Evolutionary conservation across 2,113 vertebrate genomes (phyloP), one percentile per base, ranked within the genome.

Genomic region (Herpailurus yagouaroundi): DNA sequence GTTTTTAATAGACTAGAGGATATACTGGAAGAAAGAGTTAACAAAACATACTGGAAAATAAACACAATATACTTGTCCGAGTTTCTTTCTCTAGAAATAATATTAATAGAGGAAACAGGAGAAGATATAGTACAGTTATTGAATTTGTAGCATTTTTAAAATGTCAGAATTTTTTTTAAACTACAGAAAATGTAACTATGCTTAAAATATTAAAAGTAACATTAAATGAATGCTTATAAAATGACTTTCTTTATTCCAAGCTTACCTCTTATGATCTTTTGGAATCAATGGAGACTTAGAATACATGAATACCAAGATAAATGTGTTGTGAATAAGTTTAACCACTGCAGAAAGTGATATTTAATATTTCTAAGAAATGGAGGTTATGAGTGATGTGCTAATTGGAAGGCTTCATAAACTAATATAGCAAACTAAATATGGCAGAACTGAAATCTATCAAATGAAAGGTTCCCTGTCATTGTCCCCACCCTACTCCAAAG

Each of bases 381-480:
- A 84, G 36, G 25, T 15, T 91, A 84, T 33, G 68, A 90, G 92
- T 87, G 86, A 95, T 38, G 29, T 87, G 23, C 52, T 98, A 96
- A 97, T 52, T 96, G 76, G 89, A 97, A 95, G 84, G 13, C 84
- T 91, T 69, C 52, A 73, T 21, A 80, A 94, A 86, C 50, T 71
- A 92, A 89, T 0, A 86, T 11, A 97, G 48, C 16, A 69, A 86
- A 45, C 8, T 48, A 25, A 3, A 29, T 18, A 23, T 2, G 14
- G 33, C 4, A 36, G 6, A 91, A 13, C 19, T 68, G 25, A 85
- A 76, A 73, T 73, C 11, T 60, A 23, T 27, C 19, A 94, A 63
- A 73, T 33, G 6, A 41, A 80, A 14, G 1, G 25, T 19, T 52
- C 25, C 69, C 57, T 23, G 0, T 27, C 66, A 71, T 66, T 27